phyloP scores from a whole-genome alignment of 64 coral and sea anemone species.

The Montipora cactus region DNA sequence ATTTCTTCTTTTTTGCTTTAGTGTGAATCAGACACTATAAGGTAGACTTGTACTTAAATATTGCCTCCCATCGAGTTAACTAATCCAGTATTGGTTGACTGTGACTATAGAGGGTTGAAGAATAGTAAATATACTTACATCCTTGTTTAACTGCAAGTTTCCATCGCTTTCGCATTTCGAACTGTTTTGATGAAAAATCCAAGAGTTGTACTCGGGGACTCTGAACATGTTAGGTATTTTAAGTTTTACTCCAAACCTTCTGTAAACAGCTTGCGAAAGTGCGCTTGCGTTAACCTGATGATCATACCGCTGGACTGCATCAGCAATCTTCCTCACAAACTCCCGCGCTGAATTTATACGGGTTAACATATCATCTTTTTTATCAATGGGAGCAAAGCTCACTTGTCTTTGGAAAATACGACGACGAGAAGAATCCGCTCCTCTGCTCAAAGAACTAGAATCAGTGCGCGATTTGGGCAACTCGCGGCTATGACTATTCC shows the following conservation, averaged over 20 bases:
- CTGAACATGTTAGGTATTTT: slow-evolving; percentile 54
- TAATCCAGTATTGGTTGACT: too few relatives aligned
- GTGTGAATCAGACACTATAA: too few relatives aligned
- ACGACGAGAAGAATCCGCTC: neutral
- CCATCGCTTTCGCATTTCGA: slow-evolving; percentile 84
- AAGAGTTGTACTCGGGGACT: slow-evolving; percentile 57
- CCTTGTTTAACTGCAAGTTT: slow-evolving; percentile 76
- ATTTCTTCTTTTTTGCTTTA: too few relatives aligned
- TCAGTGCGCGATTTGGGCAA: neutral
- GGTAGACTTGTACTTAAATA: too few relatives aligned
- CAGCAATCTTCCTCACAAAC: slow-evolving; percentile 66
- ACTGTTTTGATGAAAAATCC: slow-evolving; percentile 85
- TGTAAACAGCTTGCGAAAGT: slow-evolving; percentile 53
- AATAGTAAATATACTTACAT: slow-evolving; percentile 43
- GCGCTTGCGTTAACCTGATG: slow-evolving; percentile 25
- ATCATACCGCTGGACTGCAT: slow-evolving; percentile 37
- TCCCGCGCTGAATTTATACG: slow-evolving; percentile 67
- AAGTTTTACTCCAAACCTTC: slow-evolving; percentile 57
- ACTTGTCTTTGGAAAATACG: neutral
- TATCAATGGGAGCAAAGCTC: slow-evolving; percentile 13
- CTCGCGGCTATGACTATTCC: neutral
- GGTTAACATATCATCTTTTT: slow-evolving; percentile 45
- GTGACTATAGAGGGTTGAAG: too few relatives aligned
- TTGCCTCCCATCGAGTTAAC: too few relatives aligned
- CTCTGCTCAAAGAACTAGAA: neutral